Evolutionary conservation across 2,113 vertebrate genomes (phyloP).

Genomic region (Spermophilus dauricus): DNA sequence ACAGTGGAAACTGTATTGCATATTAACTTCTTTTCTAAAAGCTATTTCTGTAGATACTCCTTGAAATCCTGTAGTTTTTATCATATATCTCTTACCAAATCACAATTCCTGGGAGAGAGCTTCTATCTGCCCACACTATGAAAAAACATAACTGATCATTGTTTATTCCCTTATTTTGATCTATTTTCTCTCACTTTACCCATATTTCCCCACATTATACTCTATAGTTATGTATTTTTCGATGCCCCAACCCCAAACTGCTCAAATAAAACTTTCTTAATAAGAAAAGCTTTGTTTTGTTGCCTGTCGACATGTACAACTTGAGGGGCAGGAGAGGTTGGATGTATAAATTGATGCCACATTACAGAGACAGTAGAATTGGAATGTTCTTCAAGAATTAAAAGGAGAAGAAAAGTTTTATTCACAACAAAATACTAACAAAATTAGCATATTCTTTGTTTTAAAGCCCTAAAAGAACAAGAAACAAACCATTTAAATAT

Average conservation of each 20-base stretch:
- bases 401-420: background rate
- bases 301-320: background rate
- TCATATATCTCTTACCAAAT: background rate
- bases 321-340: background rate
- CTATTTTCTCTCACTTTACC: background rate
- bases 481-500: background rate
- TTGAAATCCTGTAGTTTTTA: background rate
- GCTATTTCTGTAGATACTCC: background rate
- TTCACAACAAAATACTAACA: background rate
- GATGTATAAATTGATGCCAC: background rate
- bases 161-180: background rate
- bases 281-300: background rate
- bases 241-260: background rate
- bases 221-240: background rate
- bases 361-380: background rate
- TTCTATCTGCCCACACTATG: background rate
- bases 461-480: background rate
- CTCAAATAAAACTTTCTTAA: background rate
- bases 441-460: background rate
- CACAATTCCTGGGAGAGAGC: background rate
- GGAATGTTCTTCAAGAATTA: background rate
- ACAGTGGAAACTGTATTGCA: background rate
- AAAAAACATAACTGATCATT: background rate
- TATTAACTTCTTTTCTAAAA: background rate
- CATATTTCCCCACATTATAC: background rate